phyloP scores from a whole-genome alignment of 2,797 vertebrate genomes.

The Lithobates sylvaticus region DNA sequence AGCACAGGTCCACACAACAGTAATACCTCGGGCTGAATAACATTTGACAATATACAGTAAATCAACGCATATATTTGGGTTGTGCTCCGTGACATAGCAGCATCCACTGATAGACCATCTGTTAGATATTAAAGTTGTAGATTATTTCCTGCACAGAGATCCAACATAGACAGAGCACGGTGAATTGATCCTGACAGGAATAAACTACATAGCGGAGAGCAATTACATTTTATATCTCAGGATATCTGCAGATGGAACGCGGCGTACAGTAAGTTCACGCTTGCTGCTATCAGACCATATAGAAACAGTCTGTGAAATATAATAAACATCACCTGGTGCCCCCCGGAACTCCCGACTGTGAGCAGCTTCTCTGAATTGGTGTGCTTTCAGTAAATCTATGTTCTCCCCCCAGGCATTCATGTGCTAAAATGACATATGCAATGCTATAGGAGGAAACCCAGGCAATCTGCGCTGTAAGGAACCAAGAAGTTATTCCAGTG shows the following conservation, averaged over 20 bases:
- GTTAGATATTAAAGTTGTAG: conserved; percentile 19
- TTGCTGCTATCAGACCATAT: not conserved
- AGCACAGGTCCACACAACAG: not conserved
- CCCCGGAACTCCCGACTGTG: not conserved
- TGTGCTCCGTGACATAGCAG: not conserved
- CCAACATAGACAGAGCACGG: not conserved
- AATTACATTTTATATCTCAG: conserved; percentile 19
- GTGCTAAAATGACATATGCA: no score
- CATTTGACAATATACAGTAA: not conserved
- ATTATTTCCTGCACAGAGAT: conserved; percentile 15
- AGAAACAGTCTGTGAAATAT: conserved; percentile 10
- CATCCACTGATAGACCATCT: conserved; percentile 7
- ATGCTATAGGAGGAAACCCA: no score
- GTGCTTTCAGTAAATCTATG: no score
- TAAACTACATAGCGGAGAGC: not conserved
- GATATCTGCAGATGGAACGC: not conserved
- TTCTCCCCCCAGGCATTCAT: no score
- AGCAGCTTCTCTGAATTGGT: no score
- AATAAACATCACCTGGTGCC: conserved; percentile 19
- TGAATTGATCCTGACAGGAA: conserved; percentile 1
- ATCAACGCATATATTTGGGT: not conserved
- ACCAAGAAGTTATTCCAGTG: no score
- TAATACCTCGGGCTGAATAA: not conserved
- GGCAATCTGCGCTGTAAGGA: no score
- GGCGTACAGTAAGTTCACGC: not conserved